Evolutionary conservation across 2,888 invertebrate genomes (phyloP), one percentile per base, ranked within the genome.

Genomic region (Salpingus planirostris): DNA sequence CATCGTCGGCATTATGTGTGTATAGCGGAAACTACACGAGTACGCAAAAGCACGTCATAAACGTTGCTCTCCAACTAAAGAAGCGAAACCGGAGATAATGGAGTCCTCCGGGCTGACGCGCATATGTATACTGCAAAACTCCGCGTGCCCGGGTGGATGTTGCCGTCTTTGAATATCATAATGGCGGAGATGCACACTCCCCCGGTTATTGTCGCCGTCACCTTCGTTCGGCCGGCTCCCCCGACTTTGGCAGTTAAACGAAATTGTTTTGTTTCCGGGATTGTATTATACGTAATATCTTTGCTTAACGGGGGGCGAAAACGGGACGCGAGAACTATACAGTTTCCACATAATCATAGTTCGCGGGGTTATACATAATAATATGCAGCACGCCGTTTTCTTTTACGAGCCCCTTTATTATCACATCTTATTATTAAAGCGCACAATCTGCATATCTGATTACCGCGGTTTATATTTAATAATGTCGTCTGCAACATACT

Each of bases 31-130:
- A 38, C 38, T 33, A 28, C 27, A 31, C 33, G 31, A 38, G 38
- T 34, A 38, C 31, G 28, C 25, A 29, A 31, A 24, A 24, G 28
- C 27, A 31, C 26, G 30, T 27, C 24, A 31, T 38, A 38, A 38
- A 31, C 29, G 34, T 38, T 34, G 30, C 30, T 37, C 29, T 27
- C n/a, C 5, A 33, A 30, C 28, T 27, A 22, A 33, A 30, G 33
- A 23, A 25, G 27, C 30, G 8, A 5, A 5, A n/a, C 25, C 21
- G 27, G 14, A 10, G 33, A 27, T 30, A 34, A 34, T 34, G 27
- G 36, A 36, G 28, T 23, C 30, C 34, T 15, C 26, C 13, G 11
- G 6, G 24, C 18, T 8, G 18, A 18, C 5, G 8, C n/a, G n/a
- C n/a, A n/a, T n/a, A n/a, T n/a, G n/a, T n/a, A n/a, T n/a, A n/a